Conservation (phyloP, 2,113 vertebrate genomes). For the Shinisaurus crocodilurus region DNA sequence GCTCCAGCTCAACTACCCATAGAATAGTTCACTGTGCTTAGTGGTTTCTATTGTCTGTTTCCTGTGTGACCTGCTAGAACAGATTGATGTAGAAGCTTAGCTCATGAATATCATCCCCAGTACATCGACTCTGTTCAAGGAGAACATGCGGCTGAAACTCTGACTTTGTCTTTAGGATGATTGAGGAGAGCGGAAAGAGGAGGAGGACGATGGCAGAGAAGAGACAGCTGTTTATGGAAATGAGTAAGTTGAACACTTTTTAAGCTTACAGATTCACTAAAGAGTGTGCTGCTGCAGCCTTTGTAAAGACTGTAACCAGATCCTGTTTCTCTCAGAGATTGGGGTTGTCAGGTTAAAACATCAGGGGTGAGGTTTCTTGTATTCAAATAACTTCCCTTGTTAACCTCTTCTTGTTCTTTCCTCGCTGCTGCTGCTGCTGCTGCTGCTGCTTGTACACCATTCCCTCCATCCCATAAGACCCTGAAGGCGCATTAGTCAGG, state of each 20-base stretch:
- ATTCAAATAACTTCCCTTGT: background rate
- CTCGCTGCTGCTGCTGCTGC: background rate
- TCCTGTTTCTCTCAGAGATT: background rate
- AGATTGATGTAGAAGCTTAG: fast-evolving
- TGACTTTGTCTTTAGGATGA: constrained; percentile 86
- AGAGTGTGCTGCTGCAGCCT: constrained; percentile 72
- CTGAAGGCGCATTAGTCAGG: background rate
- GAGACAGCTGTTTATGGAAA: constrained; percentile 99
- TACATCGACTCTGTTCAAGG: background rate
- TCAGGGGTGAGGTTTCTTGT: background rate
- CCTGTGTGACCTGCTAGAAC: background rate
- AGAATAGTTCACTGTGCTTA: too few relatives aligned
- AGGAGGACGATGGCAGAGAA: constrained; percentile 96
- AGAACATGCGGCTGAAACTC: constrained; percentile 54
- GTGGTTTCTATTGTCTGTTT: background rate
- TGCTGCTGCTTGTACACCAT: background rate
- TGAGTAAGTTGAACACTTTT: constrained; percentile 87
- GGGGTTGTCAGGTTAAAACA: background rate
- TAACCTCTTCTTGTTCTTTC: background rate
- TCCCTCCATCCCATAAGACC: background rate
- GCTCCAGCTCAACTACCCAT: background rate
- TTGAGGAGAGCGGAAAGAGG: constrained; percentile 98
- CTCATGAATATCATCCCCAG: background rate
- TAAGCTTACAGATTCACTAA: background rate
- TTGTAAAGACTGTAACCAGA: constrained; percentile 25